Base-by-base conservation (phyloP, 2,888 invertebrate species). In the Linnaemya tessellans region DNA sequence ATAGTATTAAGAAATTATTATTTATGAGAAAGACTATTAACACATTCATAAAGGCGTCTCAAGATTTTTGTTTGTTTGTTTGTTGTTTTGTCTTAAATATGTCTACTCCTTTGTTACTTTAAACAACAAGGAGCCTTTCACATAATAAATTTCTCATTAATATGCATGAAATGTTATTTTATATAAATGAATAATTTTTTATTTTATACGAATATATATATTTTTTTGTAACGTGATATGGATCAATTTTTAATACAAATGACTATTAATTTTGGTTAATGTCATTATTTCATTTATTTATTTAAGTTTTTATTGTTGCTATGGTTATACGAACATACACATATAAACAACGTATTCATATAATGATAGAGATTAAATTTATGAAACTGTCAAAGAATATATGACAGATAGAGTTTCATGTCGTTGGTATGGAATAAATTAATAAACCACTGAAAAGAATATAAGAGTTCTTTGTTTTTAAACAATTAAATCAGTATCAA, bases 151-250 rank as follows among this genome's bases (percentile, higher is more conserved):
- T 18, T 58, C 9, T 60, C 30, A 46, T 35, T 60, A 30, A 35
- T 71, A 43, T 30, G 30, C 35, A 54, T 43, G 30, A 54, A 35
- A 49, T 20, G 30, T 43, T 75, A 15, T 60, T 73, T 60, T n/a
- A 15, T 20, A 60, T 49, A 70, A 25, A 22, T 54, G 9, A 13
- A 25, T 56, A 5, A 25, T 43, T 49, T 51, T 51, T 22, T 41
- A 25, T 41, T 18, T n/a, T 18, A 30, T 43, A 7, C 8, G 8
- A 11, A 18, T 43, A 25, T 15, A 58, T 18, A 41, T 9, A n/a
- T 18, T 41, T 25, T 43, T 43, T 18, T 56, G 25, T 43, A 43
- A 11, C 18, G n/a, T 7, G 5, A 25, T 25, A 43, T 8, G 56
- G 18, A 70, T 22, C 38, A 71, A 18, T 30, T 65, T 30, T 30